A percentile compares a stretch with the other conserved stretches of the same genome.
phyloP scores from a whole-genome alignment of 1,140 invertebrate species.

The Saxidomus purpurata region DNA sequence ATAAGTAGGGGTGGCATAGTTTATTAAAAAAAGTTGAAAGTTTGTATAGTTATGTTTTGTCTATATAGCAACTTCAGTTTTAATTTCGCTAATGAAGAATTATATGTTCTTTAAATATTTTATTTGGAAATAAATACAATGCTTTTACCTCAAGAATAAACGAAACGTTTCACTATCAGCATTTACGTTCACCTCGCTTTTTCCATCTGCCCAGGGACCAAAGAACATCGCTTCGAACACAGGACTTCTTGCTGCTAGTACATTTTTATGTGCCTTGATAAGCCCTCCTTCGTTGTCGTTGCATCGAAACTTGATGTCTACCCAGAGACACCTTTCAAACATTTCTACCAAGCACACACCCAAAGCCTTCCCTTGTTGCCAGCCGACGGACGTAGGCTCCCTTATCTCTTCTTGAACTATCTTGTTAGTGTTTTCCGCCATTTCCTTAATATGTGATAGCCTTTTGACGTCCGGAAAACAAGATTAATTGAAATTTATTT shows the following conservation, averaged over 20 bases:
- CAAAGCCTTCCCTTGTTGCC: neutral
- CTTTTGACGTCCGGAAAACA: too few species aligned
- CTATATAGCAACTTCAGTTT: too few species aligned
- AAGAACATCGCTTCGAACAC: conserved; percentile 23
- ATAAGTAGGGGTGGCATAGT: too few species aligned
- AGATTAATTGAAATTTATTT: too few species aligned
- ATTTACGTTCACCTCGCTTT: neutral
- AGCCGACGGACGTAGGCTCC: neutral
- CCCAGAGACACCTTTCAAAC: neutral
- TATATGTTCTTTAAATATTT: too few species aligned
- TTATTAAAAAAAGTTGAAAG: too few species aligned
- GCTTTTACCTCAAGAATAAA: neutral
- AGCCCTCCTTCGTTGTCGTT: neutral
- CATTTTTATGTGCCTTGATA: neutral
- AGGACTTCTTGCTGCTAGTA: conserved; percentile 7
- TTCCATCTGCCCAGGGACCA: neutral
- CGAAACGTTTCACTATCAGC: neutral
- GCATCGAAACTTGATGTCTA: neutral
- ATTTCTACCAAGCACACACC: neutral
- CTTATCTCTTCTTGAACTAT: too few species aligned
- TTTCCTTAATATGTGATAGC: too few species aligned
- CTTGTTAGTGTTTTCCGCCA: too few species aligned
- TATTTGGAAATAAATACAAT: too few species aligned
- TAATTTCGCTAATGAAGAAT: too few species aligned
- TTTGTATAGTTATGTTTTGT: too few species aligned